Evolutionary conservation across 2,888 invertebrate genomes (phyloP).

Genomic region (Boloria euphrosyne): DNA sequence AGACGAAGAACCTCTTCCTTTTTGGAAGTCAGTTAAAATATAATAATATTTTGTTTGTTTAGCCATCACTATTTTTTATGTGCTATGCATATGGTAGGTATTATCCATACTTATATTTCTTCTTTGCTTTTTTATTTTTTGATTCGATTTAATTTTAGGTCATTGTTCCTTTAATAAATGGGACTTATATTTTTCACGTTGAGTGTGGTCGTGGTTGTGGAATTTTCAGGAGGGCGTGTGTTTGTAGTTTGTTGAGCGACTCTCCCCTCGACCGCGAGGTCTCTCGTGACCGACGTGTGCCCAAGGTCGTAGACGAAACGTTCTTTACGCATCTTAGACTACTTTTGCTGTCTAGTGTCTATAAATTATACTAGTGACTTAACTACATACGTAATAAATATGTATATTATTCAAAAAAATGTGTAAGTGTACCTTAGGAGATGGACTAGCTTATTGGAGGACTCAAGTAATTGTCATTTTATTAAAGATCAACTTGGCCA

Average conservation of each 20-base stretch:
- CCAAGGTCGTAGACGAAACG: slow-evolving; percentile 37
- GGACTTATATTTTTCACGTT: slow-evolving; percentile 10
- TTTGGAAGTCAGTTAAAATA: no score
- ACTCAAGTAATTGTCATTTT: no score
- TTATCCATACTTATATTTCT: background rate
- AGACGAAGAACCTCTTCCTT: no score
- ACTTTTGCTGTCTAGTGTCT: background rate
- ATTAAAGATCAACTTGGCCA: no score
- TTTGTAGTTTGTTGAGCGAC: slow-evolving; percentile 13
- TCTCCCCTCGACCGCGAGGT: slow-evolving; percentile 28
- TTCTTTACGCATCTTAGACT: slow-evolving; percentile 2
- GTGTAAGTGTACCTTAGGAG: no score
- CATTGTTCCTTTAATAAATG: background rate
- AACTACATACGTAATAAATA: no score
- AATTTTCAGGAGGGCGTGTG: slow-evolving; percentile 18
- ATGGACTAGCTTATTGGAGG: no score
- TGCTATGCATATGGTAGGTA: no score
- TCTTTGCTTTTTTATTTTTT: background rate
- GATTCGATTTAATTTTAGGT: background rate
- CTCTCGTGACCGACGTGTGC: slow-evolving; percentile 31
- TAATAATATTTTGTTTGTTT: no score
- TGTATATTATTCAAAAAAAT: no score
- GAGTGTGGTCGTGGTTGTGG: slow-evolving; percentile 30
- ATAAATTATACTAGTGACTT: no score
- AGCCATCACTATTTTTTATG: no score